These are phyloP conservation scores for Prunella fulvescens DNA, from an alignment of 2,113 vertebrate genomes.

Conservation along the genomic window DNA sequence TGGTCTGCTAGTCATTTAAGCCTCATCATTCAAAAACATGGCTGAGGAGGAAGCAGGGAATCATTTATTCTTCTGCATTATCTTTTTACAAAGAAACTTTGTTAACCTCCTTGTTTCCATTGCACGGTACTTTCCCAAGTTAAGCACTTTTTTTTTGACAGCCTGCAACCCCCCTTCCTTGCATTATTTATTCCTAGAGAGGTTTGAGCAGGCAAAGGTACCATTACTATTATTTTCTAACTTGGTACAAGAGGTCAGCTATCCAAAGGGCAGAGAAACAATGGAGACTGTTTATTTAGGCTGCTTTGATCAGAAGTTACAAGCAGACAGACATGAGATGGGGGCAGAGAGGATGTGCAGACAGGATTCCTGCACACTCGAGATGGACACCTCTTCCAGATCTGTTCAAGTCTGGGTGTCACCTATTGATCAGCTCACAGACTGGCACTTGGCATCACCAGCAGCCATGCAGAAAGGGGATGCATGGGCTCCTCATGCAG, in stretches of 20 bases:
- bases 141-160: not conserved
- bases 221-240: not conserved
- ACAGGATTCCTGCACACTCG: not conserved
- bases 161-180: not conserved
- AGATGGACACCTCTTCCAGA: not conserved
- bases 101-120: not conserved
- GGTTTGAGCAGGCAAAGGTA: not conserved
- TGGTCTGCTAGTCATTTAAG: not conserved
- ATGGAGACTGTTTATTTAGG: not conserved
- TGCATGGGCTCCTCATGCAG: not conserved
- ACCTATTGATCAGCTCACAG: not conserved
- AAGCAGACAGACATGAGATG: not conserved
- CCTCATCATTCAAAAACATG: not conserved
- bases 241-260: not conserved
- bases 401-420: not conserved
- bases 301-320: not conserved
- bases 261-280: not conserved
- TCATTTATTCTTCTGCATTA: not conserved
- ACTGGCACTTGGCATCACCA: not conserved
- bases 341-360: not conserved
- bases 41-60: not conserved
- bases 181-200: not conserved
- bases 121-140: not conserved
- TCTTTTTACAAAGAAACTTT: not conserved
- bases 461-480: not conserved